Conservation (phyloP, 2,113 vertebrate genomes). For the Lepidothrix coronata region DNA sequence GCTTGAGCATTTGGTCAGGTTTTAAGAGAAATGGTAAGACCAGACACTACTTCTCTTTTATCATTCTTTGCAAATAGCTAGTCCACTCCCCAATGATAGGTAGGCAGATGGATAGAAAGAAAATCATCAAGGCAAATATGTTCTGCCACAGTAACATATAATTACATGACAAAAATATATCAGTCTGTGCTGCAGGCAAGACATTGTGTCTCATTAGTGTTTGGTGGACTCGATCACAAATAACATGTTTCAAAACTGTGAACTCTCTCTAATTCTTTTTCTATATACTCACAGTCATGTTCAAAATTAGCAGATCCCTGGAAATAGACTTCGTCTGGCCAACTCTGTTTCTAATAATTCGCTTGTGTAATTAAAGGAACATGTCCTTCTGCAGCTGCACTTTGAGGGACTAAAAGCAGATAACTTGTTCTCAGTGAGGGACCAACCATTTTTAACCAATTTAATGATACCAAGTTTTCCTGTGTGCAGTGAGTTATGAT, state of each 20-base stretch:
- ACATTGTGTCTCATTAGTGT: constrained; percentile 28
- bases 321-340: background rate
- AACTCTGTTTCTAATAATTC: background rate
- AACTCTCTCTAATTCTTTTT: background rate
- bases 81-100: background rate
- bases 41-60: background rate
- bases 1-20: background rate
- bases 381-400: background rate
- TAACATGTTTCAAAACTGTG: constrained; percentile 30
- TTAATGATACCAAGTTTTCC: background rate
- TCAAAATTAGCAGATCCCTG: background rate
- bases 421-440: background rate
- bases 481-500: background rate
- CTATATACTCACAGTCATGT: background rate
- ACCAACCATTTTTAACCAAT: background rate
- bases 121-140: constrained; percentile 4
- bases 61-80: constrained; percentile 12
- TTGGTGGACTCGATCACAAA: constrained; percentile 40
- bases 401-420: background rate
- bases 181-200: constrained; percentile 16
- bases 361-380: background rate
- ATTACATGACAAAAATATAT: constrained; percentile 34
- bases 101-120: constrained; percentile 12
- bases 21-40: background rate
- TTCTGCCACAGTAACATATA: constrained; percentile 18